Percentiles rank a stretch among this genome's conserved stretches.
phyloP scores from a whole-genome alignment of 2,113 vertebrate species.

The Thinocorus orbignyianus region DNA sequence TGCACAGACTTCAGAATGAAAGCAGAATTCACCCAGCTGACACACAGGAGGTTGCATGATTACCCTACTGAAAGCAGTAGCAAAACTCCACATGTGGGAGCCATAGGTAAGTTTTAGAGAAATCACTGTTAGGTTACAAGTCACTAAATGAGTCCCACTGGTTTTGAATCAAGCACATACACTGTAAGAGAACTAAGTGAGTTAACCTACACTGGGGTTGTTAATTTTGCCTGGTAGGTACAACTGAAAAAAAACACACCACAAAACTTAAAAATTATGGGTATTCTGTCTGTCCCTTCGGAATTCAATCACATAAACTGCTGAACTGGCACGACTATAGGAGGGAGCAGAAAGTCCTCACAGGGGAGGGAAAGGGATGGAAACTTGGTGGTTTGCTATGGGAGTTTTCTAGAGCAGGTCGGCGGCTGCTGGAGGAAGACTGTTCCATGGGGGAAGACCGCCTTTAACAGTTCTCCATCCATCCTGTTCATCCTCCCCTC shows the following conservation, averaged over 20 bases:
- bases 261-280: background rate
- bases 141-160: background rate
- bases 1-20: background rate
- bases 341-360: background rate
- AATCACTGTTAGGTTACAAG: background rate
- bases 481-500: background rate
- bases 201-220: background rate
- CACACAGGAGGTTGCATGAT: background rate
- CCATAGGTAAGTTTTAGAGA: background rate
- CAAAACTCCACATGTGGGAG: background rate
- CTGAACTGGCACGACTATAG: background rate
- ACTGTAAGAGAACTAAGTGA: background rate
- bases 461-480: background rate
- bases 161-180: background rate
- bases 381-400: background rate
- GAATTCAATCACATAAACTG: background rate
- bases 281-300: background rate
- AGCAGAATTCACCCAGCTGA: background rate
- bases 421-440: background rate
- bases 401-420: background rate
- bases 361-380: background rate
- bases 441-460: background rate
- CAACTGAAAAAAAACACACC: background rate
- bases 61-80: background rate
- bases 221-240: slow-evolving; percentile 25